Base-by-base conservation (phyloP, 1,140 invertebrate genomes). In the Idris sp. region DNA sequence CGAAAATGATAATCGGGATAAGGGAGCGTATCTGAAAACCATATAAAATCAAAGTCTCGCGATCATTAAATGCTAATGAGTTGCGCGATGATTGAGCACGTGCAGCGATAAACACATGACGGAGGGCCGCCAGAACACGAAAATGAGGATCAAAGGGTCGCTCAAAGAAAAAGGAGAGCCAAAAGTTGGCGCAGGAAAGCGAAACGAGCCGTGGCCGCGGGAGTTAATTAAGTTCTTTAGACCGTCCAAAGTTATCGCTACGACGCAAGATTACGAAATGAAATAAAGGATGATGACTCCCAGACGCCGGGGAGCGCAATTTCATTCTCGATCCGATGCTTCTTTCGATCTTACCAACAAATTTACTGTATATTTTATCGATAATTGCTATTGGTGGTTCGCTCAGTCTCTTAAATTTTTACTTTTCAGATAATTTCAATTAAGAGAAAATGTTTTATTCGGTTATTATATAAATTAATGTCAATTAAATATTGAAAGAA, bases 151-250 rank as follows among this genome's bases (percentile, higher is more conserved):
- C 64, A 64, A 75, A 75, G 72, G 64, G 58, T 53, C 38, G 69
- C 26, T 43, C 38, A 46, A 35, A 19, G 41, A 58, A 68, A 67
- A 68, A 69, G 26, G 64, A 64, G 31, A 49, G 64, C 14, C 43
- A 41, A 49, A 62, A 43, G 51, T 65, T 53, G 41, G 25, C 35
- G 43, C 35, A 58, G 46, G 44, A 36, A 49, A 31, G 38, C 65
- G 73, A 75, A 69, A 75, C 64, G 73, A 75, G 73, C 65, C 64
- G 64, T 69, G 64, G 72, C 62, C 64, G 62, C 64, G 62, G 62
- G 62, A 74, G 72, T 74, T 74, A 74, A 74, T 74, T 74, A 74
- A 74, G 72, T 74, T 74, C 64, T 74, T 74, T 74, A 74, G 62
- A 73, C 72, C 41, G 62, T 36, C 49, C 49, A 30, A 68, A 74